Base-by-base conservation (phyloP, 2,888 invertebrate genomes). In the Bombylius major region DNA sequence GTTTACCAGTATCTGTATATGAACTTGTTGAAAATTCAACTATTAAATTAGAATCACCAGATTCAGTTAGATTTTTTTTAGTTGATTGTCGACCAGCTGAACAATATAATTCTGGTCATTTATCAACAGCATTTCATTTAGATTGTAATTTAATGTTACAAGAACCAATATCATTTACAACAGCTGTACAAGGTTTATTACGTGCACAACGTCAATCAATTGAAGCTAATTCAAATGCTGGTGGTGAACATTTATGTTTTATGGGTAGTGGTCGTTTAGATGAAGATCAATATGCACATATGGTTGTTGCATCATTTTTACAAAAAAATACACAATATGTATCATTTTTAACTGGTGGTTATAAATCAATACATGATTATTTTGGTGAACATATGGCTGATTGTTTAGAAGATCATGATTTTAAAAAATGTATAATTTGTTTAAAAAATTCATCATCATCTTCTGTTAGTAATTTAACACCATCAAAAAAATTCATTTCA, bases 61-160 rank as follows among this genome's bases (percentile, higher is more conserved):
- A 87, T 64, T 75, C 78, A 12, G 86, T 89, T 0, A 81, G 90
- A 65, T 99, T 96, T 74, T 98, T 98, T 74, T 79, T 98, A 61
- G 95, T 99, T 9, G 99, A 99, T 74, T 97, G 97, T 72, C 82
- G 99, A 61, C 95, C 98, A 9, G 85, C 93, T 12, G 94, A 96
- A 62, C 96, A 98, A 69, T 99, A 97, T 70, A 97, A 97, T 76
- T 87, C 88, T 55, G 98, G 98, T 0, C 97, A 98, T 77, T 80
- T 99, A 62, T 89, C 94, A 2, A 97, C 96, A 53, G 98, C 98
- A 55, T 99, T 98, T 77, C 97, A 98, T 76, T 79, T 99, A 60
- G 98, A 99, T 73, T 95, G 96, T 67, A 92, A 93, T 75, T 78
- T 99, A 67, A 94, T 98, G 93, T 78, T 99, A 57, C 94, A 95